Base-by-base conservation (phyloP, 2,888 invertebrate genomes). In the Gerris lacustris region DNA sequence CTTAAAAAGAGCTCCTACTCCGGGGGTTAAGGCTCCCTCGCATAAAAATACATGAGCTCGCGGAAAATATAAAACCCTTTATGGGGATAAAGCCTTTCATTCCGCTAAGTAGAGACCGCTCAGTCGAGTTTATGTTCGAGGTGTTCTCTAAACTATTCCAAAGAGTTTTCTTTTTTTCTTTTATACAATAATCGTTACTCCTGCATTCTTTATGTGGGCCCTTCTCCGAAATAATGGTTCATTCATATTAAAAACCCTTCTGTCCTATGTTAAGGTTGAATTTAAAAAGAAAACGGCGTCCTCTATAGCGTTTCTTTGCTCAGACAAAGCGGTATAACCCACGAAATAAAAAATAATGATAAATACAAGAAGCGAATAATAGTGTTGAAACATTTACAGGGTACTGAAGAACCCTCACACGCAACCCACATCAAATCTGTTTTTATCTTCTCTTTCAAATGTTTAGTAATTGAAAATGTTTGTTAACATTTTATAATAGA, bases 1-100 rank as follows among this genome's bases (percentile, higher is more conserved):
- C 73, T 73, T 72, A 73, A 73, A 72, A 73, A 70, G 66, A 71
- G 70, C 66, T 31, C 67, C 44, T 67, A 9, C 67, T 31, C 43
- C n/a, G 7, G 15, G n/a, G 66, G 18, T 18, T 15, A 15, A 15
- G 15, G 15, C 62, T 66, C 66, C 17, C 18, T 55, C 55, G 55
- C 55, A 55, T 55, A 55, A 55, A 55, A 55, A 55, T 55, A 55
- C 55, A 55, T 55, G 55, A 55, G 55, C 55, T 55, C 55, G 55
- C 55, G 55, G 55, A 55, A 55, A 55, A 55, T 55, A 55, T 55
- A 55, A 55, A 55, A 15, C 55, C 15, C 55, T 55, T 55, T 55
- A 11, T 15, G 55, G 55, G 55, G 55, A 15, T 55, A 55, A 15
- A 55, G 55, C 11, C 55, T 55, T 55, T 55, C 55, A 55, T 55